Conservation (phyloP, 2,888 invertebrate species). For the Spialia ferax region DNA sequence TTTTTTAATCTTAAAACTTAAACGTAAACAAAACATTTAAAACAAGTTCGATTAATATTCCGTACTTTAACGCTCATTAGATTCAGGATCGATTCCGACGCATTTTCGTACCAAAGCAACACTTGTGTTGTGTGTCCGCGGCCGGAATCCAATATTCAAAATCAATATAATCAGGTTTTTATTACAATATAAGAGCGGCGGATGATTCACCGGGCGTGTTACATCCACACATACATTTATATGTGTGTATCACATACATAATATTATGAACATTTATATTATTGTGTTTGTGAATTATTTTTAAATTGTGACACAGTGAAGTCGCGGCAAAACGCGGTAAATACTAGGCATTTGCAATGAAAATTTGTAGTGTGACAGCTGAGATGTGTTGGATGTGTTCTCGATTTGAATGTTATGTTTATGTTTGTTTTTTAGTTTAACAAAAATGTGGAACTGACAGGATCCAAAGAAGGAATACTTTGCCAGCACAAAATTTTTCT, state of each 20-base stretch:
- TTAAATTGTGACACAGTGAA: slow-evolving; percentile 33
- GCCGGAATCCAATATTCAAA: slow-evolving; percentile 10
- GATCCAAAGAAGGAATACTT: no score
- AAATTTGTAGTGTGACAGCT: slow-evolving; percentile 12
- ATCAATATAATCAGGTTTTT: slow-evolving; percentile 22
- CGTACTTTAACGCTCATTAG: not conserved
- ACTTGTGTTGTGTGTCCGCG: not conserved
- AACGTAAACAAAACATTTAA: no score
- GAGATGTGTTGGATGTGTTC: not conserved
- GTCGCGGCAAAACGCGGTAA: slow-evolving; percentile 14
- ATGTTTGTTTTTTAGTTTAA: no score
- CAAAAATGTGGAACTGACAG: no score
- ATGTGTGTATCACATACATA: not conserved
- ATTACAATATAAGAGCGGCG: slow-evolving; percentile 11
- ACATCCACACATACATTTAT: not conserved
- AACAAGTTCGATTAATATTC: no score
- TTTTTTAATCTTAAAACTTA: no score
- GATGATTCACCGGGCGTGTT: slow-evolving; percentile 32
- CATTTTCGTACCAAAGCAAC: not conserved
- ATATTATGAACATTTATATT: slow-evolving; percentile 14
- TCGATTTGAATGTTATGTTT: no score
- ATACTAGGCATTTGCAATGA: not conserved
- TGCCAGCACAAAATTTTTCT: no score
- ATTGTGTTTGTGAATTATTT: slow-evolving; percentile 28
- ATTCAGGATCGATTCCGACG: not conserved